A percentile compares a stretch with the other conserved stretches of the same genome.
Conservation (phyloP, 2,888 invertebrate species). For the Gryllus longicercus region DNA sequence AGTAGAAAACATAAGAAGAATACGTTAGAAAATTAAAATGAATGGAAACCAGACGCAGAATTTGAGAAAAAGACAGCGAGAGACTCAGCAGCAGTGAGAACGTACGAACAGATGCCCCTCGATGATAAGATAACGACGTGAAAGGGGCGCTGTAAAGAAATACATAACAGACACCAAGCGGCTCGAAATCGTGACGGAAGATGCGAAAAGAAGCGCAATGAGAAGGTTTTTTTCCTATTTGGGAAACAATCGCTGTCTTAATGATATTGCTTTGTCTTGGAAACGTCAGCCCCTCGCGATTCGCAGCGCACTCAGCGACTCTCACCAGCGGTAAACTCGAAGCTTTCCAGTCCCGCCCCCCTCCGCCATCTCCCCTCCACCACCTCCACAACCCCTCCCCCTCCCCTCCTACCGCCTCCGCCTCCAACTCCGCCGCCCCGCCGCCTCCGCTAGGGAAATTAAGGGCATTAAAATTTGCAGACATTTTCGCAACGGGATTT, state of each 20-base stretch:
- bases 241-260: background rate
- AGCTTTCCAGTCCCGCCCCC: no score
- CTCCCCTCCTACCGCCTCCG: no score
- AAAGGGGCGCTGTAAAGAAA: background rate
- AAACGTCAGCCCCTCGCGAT: background rate
- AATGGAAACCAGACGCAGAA: no score
- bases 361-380: no score
- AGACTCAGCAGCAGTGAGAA: no score
- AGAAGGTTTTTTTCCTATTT: background rate
- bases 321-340: no score
- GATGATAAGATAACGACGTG: background rate
- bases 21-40: no score
- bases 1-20: no score
- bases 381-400: no score
- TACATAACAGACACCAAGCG: background rate
- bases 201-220: background rate
- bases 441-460: background rate
- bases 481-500: constrained; percentile 8
- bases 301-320: no score
- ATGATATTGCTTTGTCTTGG: background rate
- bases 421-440: background rate
- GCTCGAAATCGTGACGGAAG: background rate
- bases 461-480: constrained; percentile 17
- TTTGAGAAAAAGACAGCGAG: no score
- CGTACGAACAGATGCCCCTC: no score